Conservation (phyloP, 2,797 vertebrate species). For the Sebastes steindachneri region DNA sequence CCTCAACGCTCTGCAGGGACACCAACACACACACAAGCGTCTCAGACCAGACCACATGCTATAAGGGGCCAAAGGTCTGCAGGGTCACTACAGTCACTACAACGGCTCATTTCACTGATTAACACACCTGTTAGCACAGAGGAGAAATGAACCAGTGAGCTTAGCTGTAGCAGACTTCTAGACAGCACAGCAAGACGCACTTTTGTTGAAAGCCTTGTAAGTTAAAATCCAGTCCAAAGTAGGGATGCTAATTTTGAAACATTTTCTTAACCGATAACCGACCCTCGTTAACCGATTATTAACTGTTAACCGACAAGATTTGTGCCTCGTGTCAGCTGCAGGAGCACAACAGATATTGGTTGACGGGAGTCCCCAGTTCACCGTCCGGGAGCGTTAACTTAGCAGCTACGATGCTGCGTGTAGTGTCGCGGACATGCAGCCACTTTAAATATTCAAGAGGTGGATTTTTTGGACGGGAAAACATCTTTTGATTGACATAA, state of each 20-base stretch:
- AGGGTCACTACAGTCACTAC: background rate
- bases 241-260: too few species aligned
- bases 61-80: background rate
- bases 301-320: too few species aligned
- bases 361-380: too few species aligned
- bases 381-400: too few species aligned
- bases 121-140: background rate
- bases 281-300: too few species aligned
- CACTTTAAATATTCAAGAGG: background rate
- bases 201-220: background rate
- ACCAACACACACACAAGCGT: background rate
- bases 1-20: constrained; percentile 88
- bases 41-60: background rate
- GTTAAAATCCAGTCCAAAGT: background rate
- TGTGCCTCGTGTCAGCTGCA: too few species aligned
- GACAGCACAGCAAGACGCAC: background rate
- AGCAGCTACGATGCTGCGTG: too few species aligned
- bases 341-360: too few species aligned
- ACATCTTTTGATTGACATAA: background rate
- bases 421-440: too few species aligned
- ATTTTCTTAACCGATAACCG: too few species aligned
- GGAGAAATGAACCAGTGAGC: too few species aligned
- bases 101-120: background rate
- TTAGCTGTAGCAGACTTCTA: background rate
- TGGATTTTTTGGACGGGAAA: background rate